Evolutionary conservation across 1,140 invertebrate species (phyloP), one percentile per base, ranked within the genome.

Genomic region (Armadillidium nasatum): DNA sequence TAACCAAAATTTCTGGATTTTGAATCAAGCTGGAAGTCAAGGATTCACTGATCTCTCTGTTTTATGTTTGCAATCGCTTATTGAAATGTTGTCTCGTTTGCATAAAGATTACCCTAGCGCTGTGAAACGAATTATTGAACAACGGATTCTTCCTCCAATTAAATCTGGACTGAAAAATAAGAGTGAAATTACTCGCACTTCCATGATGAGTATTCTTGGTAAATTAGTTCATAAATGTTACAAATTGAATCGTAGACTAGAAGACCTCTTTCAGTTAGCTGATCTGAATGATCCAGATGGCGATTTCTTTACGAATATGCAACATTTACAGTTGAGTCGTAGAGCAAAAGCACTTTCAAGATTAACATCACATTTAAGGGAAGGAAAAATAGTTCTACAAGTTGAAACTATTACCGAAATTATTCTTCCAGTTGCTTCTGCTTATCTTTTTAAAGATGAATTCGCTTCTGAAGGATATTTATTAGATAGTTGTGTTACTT

Each of bases 231-330:
- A 70, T 46, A 81, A 75, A 69, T 83, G 81, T 71, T 74, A 77
- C 21, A 13, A 72, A 13, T 70, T 78, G 71, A 88, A 95, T 86
- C 88, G 90, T 44, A 85, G 91, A 10, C 83, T 94, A 9, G 86
- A 87, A n/a, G 94, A 96, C 85, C 86, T 97, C 44, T 85, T 88
- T 0, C 84, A 87, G 19, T 85, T 96, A 2, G 87, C 88, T 0
- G 90, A 93, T 83, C 88, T 89, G 81, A 85, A 86, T 46, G 94
- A 98, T 83, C 84, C 87, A 0, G 95, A 98, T 84, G 89, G 93
- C 0, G 95, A 98, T 85, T 96, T 98, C 86, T 98, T 96, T 83
- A 93, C 96, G 81, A 98, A 97, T 83, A 91, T 96, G 80, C 88
- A 89, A 46, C 96, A 98, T 86, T 85, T 93, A 50, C 92, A 96